phyloP scores from a whole-genome alignment of 2,888 invertebrate species.

The Conus canariensis region DNA sequence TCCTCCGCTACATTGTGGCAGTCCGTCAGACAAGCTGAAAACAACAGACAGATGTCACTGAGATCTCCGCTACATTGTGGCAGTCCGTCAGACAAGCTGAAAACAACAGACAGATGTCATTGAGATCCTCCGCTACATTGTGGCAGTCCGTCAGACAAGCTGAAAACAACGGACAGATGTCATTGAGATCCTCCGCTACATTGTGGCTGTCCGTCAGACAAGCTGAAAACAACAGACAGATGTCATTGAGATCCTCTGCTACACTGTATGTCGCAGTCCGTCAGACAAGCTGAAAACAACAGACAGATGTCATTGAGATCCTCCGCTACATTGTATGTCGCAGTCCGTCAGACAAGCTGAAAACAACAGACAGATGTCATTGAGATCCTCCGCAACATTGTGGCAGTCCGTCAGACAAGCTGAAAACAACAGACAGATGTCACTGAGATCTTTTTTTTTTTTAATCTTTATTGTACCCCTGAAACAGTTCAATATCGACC shows the following conservation, averaged over 20 bases:
- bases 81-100: slow-evolving; percentile 21
- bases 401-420: slow-evolving; percentile 17
- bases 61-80: background rate
- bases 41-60: too few species aligned
- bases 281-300: background rate
- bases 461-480: too few species aligned
- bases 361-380: background rate
- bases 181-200: background rate
- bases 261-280: background rate
- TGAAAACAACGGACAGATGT: background rate
- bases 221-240: background rate
- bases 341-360: too few species aligned
- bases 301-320: background rate
- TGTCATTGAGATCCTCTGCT: background rate
- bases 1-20: slow-evolving; percentile 7
- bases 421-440: background rate
- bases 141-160: slow-evolving; percentile 20
- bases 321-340: background rate
- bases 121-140: background rate
- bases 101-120: too few species aligned
- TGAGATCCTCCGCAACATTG: background rate
- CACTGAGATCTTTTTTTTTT: background rate
- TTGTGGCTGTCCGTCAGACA: slow-evolving; percentile 15
- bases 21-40: slow-evolving; percentile 6
- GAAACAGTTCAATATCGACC: too few species aligned